Percentiles rank a stretch among this genome's conserved stretches.
These are phyloP conservation scores for Flexamia atlantica DNA, from an alignment of 2,888 invertebrate genomes.

Conservation along the genomic window DNA sequence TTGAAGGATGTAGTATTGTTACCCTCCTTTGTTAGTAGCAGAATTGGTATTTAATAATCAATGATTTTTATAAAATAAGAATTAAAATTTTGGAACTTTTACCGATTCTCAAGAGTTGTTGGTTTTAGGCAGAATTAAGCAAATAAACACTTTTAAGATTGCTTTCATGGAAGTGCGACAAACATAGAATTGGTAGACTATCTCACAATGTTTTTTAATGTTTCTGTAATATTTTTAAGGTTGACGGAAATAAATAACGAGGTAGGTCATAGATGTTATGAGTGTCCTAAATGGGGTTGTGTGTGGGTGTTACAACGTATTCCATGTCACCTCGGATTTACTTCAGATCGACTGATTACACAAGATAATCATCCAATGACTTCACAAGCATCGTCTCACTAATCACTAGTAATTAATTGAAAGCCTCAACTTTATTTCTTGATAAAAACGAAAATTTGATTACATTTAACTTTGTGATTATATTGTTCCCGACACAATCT, in stretches of 20 bases:
- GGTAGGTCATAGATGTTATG: background rate
- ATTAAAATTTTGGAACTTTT: no score
- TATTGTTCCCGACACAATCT: background rate
- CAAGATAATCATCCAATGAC: constrained; percentile 20
- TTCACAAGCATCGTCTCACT: background rate
- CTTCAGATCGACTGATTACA: constrained; percentile 31
- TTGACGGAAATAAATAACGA: background rate
- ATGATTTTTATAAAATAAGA: no score
- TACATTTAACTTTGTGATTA: background rate
- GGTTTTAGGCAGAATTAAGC: no score
- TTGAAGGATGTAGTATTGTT: no score
- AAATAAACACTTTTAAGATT: no score
- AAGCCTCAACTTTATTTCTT: constrained; percentile 28
- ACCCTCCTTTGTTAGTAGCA: no score
- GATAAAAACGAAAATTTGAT: constrained; percentile 3
- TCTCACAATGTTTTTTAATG: no score
- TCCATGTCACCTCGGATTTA: constrained; percentile 15
- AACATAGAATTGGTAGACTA: no score
- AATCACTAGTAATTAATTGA: constrained; percentile 4
- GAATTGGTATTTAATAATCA: no score
- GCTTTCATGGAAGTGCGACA: no score
- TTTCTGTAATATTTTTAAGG: no score
- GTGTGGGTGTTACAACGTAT: background rate
- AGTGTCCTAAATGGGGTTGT: background rate
- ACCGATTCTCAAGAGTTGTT: no score